phyloP scores from a whole-genome alignment of 2,888 invertebrate species.

The Smittia sp. region DNA sequence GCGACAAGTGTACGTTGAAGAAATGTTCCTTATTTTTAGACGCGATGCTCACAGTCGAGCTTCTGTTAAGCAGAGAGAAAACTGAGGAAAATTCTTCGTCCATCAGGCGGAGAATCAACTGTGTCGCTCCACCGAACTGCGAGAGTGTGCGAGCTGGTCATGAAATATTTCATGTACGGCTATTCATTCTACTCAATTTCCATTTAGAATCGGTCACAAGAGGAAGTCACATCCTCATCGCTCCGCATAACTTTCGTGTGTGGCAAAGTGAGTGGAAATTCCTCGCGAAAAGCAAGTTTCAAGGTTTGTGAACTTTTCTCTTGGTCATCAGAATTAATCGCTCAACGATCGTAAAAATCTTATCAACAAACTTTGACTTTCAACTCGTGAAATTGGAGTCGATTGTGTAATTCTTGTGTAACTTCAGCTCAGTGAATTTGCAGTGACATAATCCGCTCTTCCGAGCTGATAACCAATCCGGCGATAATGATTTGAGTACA shows the following conservation, averaged over 20 bases:
- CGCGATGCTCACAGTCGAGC: background rate
- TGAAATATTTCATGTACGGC: background rate
- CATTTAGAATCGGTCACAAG: background rate
- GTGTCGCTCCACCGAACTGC: background rate
- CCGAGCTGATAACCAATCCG: background rate
- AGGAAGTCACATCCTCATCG: background rate
- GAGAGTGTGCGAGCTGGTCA: conserved; percentile 7
- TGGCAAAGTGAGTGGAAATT: background rate
- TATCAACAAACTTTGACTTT: too few species aligned
- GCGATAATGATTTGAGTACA: background rate
- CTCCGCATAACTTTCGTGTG: background rate
- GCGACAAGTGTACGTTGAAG: background rate
- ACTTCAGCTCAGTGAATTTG: background rate
- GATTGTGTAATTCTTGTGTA: too few species aligned
- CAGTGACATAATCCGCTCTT: background rate
- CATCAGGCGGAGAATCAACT: background rate
- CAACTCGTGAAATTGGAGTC: background rate
- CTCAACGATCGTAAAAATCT: background rate
- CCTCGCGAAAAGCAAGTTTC: background rate
- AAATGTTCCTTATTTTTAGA: background rate
- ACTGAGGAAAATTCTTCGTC: background rate
- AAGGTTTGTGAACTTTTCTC: background rate
- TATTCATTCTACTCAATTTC: background rate
- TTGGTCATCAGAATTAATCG: background rate
- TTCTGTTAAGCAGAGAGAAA: background rate